A percentile compares a stretch with the other conserved stretches of the same genome.
Evolutionary conservation across 2,888 invertebrate species (phyloP).

Genomic region (Craniophora ligustri): DNA sequence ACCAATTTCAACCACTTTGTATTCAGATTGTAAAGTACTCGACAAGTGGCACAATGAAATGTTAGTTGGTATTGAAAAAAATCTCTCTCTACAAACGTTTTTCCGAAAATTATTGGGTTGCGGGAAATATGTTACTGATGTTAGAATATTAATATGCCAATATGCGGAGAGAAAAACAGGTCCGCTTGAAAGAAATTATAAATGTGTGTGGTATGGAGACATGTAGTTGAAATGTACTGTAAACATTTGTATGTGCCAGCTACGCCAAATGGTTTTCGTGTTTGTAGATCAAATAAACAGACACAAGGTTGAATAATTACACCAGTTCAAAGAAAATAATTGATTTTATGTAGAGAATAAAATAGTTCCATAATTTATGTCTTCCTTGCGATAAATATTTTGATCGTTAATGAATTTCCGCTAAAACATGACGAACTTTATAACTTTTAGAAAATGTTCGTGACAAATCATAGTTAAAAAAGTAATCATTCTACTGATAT

Average conservation of each 20-base stretch:
- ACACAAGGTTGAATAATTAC: slow-evolving; percentile 60
- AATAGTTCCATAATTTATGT: slow-evolving; percentile 29
- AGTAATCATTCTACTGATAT: slow-evolving; percentile 39
- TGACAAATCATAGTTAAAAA: slow-evolving; percentile 49
- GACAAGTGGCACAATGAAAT: slow-evolving; percentile 61
- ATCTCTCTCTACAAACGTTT: slow-evolving; percentile 17
- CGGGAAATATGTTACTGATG: slow-evolving; percentile 15
- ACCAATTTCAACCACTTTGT: slow-evolving; percentile 71
- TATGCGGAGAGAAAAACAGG: slow-evolving; percentile 18
- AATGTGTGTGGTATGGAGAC: slow-evolving; percentile 42
- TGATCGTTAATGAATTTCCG: slow-evolving; percentile 15
- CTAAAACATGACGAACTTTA: not conserved
- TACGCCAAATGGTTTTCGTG: slow-evolving; percentile 64
- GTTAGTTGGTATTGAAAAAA: slow-evolving; percentile 57
- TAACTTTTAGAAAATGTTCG: slow-evolving; percentile 31
- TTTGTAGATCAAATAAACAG: slow-evolving; percentile 63
- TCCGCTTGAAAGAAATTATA: slow-evolving; percentile 22
- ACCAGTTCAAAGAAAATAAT: slow-evolving; percentile 58
- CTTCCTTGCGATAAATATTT: slow-evolving; percentile 15
- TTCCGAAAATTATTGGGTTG: slow-evolving; percentile 19
- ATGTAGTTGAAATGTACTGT: slow-evolving; percentile 49
- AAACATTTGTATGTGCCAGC: slow-evolving; percentile 59
- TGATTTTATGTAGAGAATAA: slow-evolving; percentile 23
- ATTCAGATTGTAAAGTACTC: slow-evolving; percentile 63
- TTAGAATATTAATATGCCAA: slow-evolving; percentile 20